Evolutionary conservation across 64 coral and sea anemone genomes (phyloP).

Genomic region (Astreopora myriophthalma): DNA sequence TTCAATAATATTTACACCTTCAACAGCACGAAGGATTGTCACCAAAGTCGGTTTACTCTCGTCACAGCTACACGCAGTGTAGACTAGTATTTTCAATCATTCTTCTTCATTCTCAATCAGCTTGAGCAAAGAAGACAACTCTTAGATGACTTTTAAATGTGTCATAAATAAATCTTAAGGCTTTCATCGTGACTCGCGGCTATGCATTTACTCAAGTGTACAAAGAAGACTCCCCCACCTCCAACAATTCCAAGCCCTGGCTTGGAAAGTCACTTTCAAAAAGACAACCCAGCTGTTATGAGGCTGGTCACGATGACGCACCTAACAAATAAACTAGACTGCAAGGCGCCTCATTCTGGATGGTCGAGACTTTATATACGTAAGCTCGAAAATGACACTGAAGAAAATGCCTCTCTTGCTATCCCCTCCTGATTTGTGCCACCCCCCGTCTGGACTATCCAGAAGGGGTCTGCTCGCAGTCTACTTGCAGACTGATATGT

Average conservation of each 20-base stretch:
- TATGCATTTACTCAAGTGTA: background rate
- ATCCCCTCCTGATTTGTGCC: no score
- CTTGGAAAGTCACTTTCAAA: no score
- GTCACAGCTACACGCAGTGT: conserved; percentile 37
- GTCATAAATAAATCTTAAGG: conserved; percentile 26
- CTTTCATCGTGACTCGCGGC: background rate
- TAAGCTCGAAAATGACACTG: no score
- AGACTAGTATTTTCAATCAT: conserved; percentile 31
- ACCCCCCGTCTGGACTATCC: no score
- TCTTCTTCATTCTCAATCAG: background rate
- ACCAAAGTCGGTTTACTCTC: conserved; percentile 39
- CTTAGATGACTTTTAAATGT: background rate
- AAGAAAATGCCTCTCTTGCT: no score
- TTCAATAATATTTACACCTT: conserved; percentile 6
- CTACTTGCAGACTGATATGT: no score
- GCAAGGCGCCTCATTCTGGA: no score
- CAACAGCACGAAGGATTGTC: conserved; percentile 7
- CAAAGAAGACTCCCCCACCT: background rate
- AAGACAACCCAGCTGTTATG: no score
- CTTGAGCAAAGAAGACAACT: background rate
- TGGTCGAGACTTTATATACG: no score
- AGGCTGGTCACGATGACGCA: no score
- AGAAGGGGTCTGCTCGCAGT: no score
- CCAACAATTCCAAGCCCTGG: background rate
- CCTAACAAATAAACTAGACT: no score